A percentile compares a stretch with the other conserved stretches of the same genome.
Conservation (phyloP, 2,113 vertebrate genomes). For the Ahaetulla prasina region DNA sequence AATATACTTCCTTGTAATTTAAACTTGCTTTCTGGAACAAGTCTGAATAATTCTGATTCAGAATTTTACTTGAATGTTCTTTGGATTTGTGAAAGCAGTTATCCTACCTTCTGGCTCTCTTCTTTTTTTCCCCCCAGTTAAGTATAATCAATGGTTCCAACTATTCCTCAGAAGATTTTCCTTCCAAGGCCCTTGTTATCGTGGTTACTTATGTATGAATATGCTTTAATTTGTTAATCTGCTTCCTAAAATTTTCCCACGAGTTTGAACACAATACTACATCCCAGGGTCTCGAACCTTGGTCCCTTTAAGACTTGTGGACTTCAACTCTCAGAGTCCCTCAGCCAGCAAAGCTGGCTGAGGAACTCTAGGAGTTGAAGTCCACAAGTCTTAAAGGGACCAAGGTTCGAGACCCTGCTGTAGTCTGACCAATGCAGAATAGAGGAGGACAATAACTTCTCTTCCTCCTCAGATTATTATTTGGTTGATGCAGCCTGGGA, state of each 20-base stretch:
- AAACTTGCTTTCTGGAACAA: background rate
- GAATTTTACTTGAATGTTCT: background rate
- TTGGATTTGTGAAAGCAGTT: background rate
- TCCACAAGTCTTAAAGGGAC: too few species aligned
- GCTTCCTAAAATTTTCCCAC: background rate
- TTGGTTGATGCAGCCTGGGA: background rate
- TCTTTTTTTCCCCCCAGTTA: fast-evolving
- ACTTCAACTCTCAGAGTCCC: too few species aligned
- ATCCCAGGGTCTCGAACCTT: too few species aligned
- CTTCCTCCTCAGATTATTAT: background rate
- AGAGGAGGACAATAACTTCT: background rate
- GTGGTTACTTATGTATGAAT: background rate
- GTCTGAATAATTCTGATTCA: background rate
- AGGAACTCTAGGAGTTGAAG: too few species aligned
- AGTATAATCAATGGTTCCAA: background rate
- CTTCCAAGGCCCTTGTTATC: background rate
- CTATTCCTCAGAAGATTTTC: background rate
- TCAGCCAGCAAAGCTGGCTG: too few species aligned
- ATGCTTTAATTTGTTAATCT: background rate
- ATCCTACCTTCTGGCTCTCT: background rate
- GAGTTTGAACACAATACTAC: background rate
- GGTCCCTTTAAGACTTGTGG: too few species aligned
- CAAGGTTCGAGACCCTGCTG: too few species aligned
- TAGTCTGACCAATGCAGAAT: background rate
- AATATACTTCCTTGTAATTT: background rate